Evolutionary conservation across 2,888 invertebrate species (phyloP).

Genomic region (Eilema depressum): DNA sequence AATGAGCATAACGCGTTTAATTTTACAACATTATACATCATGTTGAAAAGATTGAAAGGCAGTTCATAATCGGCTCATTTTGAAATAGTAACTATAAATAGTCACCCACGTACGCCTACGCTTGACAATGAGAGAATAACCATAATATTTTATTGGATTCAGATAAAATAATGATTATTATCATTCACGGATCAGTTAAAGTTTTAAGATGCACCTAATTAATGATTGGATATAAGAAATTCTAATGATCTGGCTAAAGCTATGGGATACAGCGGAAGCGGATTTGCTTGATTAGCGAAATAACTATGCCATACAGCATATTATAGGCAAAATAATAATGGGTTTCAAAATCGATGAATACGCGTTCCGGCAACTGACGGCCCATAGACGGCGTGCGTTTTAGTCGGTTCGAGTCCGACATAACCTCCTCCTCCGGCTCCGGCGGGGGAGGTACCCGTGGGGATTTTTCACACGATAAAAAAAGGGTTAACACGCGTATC

Average conservation of each 20-base stretch:
- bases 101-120: slow-evolving; percentile 63
- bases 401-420: too few relatives aligned
- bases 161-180: slow-evolving; percentile 34
- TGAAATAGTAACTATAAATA: slow-evolving; percentile 57
- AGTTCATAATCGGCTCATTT: slow-evolving; percentile 47
- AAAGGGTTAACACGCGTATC: too few relatives aligned
- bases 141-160: slow-evolving; percentile 33
- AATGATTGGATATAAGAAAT: background rate
- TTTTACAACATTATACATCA: slow-evolving; percentile 44
- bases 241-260: background rate
- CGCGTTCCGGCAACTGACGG: too few relatives aligned
- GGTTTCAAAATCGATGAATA: too few relatives aligned
- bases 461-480: too few relatives aligned
- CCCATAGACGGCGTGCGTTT: too few relatives aligned
- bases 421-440: too few relatives aligned
- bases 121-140: slow-evolving; percentile 35
- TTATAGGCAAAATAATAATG: too few relatives aligned
- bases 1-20: slow-evolving; percentile 37
- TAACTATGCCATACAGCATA: background rate
- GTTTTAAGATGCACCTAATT: background rate
- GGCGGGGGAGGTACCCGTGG: too few relatives aligned
- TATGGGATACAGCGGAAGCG: background rate
- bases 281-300: background rate
- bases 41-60: slow-evolving; percentile 38
- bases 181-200: background rate